Conservation (phyloP, 2,113 vertebrate species). For the Empidonax traillii region DNA sequence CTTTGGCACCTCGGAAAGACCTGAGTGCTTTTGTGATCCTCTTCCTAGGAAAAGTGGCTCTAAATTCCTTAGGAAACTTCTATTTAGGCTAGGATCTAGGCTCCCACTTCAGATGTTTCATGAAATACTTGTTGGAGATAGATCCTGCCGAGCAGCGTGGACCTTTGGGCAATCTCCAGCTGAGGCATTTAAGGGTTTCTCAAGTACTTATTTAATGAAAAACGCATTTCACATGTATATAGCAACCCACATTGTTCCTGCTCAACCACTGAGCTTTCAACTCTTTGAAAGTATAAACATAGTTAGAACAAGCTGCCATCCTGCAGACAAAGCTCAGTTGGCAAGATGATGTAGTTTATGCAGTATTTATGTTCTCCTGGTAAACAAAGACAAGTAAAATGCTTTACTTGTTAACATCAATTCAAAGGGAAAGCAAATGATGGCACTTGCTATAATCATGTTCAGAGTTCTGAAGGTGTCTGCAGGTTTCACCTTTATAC, state of each 20-base stretch:
- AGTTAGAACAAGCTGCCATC: slow-evolving; percentile 31
- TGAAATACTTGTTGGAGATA: background rate
- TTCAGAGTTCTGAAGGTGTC: background rate
- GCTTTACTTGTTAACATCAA: slow-evolving; percentile 31
- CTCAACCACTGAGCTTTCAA: slow-evolving; percentile 5
- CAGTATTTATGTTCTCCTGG: slow-evolving; percentile 56
- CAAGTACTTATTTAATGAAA: background rate
- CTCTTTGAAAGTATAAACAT: background rate
- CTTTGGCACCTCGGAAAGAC: background rate
- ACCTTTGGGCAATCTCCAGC: background rate
- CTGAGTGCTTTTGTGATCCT: background rate
- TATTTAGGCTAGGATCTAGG: background rate
- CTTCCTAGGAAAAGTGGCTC: background rate
- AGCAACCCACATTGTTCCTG: background rate
- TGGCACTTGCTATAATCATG: slow-evolving; percentile 28
- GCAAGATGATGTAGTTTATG: slow-evolving; percentile 32
- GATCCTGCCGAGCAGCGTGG: background rate
- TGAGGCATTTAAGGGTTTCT: background rate
- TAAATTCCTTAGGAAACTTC: background rate
- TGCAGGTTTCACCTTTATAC: background rate
- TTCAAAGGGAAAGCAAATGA: background rate
- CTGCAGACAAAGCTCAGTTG: slow-evolving; percentile 27
- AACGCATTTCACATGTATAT: background rate
- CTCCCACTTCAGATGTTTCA: background rate
- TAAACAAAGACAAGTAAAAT: slow-evolving; percentile 53